phyloP scores from a whole-genome alignment of 2,797 vertebrate genomes.

The Lophius americanus region DNA sequence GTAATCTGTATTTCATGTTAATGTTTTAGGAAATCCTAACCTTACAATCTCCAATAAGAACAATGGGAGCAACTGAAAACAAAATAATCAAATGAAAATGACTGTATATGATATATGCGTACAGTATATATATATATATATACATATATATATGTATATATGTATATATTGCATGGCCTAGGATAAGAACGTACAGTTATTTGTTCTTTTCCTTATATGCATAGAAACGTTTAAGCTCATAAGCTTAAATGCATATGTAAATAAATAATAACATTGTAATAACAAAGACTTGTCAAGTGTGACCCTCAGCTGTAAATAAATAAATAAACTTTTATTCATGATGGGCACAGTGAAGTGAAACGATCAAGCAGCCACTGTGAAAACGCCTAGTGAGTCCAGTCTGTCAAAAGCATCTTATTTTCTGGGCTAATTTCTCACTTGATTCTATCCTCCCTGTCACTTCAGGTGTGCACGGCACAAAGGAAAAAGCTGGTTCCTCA shows the following conservation, averaged over 20 bases:
- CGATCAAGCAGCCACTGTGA: constrained; percentile 7
- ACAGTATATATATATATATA: constrained; percentile 47
- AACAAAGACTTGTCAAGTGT: too few species aligned
- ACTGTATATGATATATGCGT: constrained; percentile 22
- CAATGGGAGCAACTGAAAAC: constrained; percentile 57
- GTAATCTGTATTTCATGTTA: constrained; percentile 8
- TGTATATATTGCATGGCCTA: constrained; percentile 64
- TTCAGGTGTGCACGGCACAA: not conserved
- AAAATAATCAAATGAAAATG: constrained; percentile 64
- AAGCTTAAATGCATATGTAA: constrained; percentile 52
- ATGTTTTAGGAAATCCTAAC: constrained; percentile 54
- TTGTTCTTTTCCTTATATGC: constrained; percentile 70
- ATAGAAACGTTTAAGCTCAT: constrained; percentile 80
- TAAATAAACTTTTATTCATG: constrained; percentile 72
- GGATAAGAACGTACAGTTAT: constrained; percentile 69
- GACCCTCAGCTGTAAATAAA: constrained; percentile 19
- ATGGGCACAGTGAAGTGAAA: constrained; percentile 35
- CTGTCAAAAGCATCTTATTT: constrained; percentile 36
- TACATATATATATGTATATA: constrained; percentile 59
- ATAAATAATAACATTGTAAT: constrained; percentile 69
- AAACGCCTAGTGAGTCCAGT: constrained; percentile 22
- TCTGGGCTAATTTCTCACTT: constrained; percentile 7
- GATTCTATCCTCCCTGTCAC: constrained; percentile 9
- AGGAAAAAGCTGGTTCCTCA: not conserved
- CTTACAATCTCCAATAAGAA: constrained; percentile 41